phyloP scores from a whole-genome alignment of 2,113 vertebrate species.

The Sturnus vulgaris region DNA sequence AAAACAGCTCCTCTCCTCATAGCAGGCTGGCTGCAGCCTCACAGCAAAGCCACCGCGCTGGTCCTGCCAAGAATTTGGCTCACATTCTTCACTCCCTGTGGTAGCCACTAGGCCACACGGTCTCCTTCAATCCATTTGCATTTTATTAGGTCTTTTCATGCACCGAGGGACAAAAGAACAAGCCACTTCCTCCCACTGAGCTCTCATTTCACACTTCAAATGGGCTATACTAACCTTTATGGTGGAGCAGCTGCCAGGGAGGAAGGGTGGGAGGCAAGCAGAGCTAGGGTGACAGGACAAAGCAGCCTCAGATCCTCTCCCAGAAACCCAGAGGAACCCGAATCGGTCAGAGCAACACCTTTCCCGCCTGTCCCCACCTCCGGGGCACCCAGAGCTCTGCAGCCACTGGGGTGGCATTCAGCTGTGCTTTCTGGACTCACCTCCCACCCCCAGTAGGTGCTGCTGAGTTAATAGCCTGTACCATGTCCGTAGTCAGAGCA shows the following conservation, averaged over 20 bases:
- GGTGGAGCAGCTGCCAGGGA: constrained; percentile 27
- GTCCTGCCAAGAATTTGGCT: constrained; percentile 13
- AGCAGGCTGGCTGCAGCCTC: neutral
- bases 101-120: constrained; percentile 44
- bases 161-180: constrained; percentile 50
- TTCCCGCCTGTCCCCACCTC: neutral
- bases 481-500: constrained; percentile 98
- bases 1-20: neutral
- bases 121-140: constrained; percentile 42
- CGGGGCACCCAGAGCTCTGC: neutral
- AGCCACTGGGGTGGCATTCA: neutral
- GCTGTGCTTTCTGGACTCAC: constrained; percentile 75
- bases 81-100: constrained; percentile 4
- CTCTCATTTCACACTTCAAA: constrained; percentile 63
- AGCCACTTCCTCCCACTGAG: constrained; percentile 50
- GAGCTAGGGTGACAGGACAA: neutral
- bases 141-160: constrained; percentile 64
- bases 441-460: constrained; percentile 93
- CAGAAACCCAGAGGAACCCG: neutral
- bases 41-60: neutral
- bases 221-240: constrained; percentile 41
- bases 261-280: neutral
- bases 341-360: neutral
- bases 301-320: neutral
- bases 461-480: constrained; percentile 96